Conservation (phyloP, 1,140 invertebrate genomes). For the Geopemphigus sp. region DNA sequence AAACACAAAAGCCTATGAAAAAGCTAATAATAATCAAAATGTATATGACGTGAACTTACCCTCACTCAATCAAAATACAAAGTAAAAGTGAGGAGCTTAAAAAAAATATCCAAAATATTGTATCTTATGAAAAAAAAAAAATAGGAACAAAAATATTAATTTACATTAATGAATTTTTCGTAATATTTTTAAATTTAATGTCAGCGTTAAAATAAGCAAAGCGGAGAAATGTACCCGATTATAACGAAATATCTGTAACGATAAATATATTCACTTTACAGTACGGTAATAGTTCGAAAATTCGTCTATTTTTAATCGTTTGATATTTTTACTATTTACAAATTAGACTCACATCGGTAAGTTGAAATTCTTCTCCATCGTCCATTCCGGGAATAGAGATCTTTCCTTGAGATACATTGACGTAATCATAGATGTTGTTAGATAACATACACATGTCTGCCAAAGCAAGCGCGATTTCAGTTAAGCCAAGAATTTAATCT, state of each 20-base stretch:
- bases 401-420: conserved; percentile 75
- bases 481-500: background rate
- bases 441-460: conserved; percentile 61
- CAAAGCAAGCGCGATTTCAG: conserved; percentile 52
- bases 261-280: background rate
- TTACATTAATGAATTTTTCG: background rate
- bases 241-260: background rate
- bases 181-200: background rate
- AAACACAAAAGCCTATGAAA: conserved; percentile 36
- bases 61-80: conserved; percentile 43
- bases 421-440: conserved; percentile 68
- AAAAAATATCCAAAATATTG: background rate
- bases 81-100: conserved; percentile 9
- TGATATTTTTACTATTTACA: background rate
- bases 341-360: conserved; percentile 69
- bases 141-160: background rate
- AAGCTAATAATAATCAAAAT: conserved; percentile 43
- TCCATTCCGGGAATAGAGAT: conserved; percentile 73
- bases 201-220: conserved; percentile 28
- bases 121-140: background rate
- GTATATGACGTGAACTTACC: conserved; percentile 41
- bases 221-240: background rate
- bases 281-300: background rate
- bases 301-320: background rate
- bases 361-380: conserved; percentile 70